A percentile compares a stretch with the other conserved stretches of the same genome.
Evolutionary conservation across 2,113 vertebrate genomes (phyloP).

Genomic region (Syrmaticus mikado): DNA sequence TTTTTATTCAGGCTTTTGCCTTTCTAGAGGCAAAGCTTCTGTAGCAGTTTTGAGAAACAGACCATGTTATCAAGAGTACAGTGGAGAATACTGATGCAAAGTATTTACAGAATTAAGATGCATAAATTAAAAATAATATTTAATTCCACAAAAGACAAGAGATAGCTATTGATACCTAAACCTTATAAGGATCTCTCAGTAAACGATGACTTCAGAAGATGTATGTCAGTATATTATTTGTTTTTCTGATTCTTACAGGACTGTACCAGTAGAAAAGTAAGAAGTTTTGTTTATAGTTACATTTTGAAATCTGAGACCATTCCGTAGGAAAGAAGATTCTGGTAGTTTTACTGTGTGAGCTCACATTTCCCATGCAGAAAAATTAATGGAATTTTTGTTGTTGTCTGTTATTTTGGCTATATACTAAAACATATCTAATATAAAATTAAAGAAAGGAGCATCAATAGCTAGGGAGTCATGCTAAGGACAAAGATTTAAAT

Average conservation of each 20-base stretch:
- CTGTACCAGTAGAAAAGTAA: constrained; percentile 65
- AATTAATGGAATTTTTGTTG: background rate
- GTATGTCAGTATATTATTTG: constrained; percentile 13
- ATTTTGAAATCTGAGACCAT: constrained; percentile 69
- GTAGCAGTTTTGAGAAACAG: background rate
- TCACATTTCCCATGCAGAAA: constrained; percentile 49
- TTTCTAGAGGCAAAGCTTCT: background rate
- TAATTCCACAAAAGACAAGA: background rate
- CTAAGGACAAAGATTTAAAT: background rate
- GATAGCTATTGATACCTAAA: background rate
- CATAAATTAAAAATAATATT: constrained; percentile 2
- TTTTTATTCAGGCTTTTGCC: background rate
- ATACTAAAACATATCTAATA: background rate
- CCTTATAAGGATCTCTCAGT: constrained; percentile 11
- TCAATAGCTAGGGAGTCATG: background rate
- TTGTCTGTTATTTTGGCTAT: background rate
- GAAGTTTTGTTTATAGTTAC: constrained; percentile 57
- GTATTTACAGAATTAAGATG: background rate
- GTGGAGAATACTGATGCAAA: background rate
- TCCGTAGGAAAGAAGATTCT: constrained; percentile 65
- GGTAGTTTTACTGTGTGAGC: constrained; percentile 37
- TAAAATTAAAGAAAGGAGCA: constrained; percentile 12
- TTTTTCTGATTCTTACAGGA: constrained; percentile 55
- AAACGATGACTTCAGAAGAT: background rate
- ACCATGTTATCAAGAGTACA: background rate